Percentiles rank a stretch among this genome's conserved stretches.
phyloP scores from a whole-genome alignment of 2,113 vertebrate genomes.

The Anhinga anhinga region DNA sequence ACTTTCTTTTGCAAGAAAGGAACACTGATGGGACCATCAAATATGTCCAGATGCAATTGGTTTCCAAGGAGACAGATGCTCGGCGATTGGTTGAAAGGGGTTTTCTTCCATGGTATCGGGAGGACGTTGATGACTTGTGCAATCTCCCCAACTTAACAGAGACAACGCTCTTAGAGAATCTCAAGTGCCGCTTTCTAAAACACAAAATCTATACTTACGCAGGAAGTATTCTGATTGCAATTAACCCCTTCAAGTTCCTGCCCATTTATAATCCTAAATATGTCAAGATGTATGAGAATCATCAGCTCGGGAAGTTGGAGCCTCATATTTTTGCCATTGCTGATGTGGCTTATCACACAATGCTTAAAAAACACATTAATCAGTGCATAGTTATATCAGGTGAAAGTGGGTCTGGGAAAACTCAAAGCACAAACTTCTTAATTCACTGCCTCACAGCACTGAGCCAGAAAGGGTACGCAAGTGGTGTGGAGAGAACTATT shows the following conservation, averaged over 20 bases:
- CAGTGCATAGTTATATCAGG: constrained; percentile 94
- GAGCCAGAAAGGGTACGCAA: constrained; percentile 89
- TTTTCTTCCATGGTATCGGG: constrained; percentile 87
- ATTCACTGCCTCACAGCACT: constrained; percentile 94
- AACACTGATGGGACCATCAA: constrained; percentile 83
- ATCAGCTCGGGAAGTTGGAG: constrained; percentile 87
- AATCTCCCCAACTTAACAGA: constrained; percentile 83
- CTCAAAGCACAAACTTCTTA: constrained; percentile 93
- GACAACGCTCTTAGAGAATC: constrained; percentile 76
- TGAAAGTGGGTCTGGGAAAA: constrained; percentile 93
- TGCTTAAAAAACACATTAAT: constrained; percentile 84
- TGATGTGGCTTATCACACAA: constrained; percentile 85
- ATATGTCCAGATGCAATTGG: constrained; percentile 82
- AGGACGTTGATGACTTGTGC: constrained; percentile 87
- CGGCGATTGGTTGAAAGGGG: constrained; percentile 86
- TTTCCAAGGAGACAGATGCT: constrained; percentile 78
- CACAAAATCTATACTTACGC: constrained; percentile 92
- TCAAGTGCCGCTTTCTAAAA: constrained; percentile 83
- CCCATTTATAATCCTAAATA: constrained; percentile 96
- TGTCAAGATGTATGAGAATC: constrained; percentile 92
- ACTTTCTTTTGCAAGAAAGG: constrained; percentile 88
- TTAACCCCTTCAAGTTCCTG: constrained; percentile 94
- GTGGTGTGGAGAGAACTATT: constrained; percentile 89
- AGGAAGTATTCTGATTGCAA: constrained; percentile 87
- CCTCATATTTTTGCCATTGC: constrained; percentile 95